phyloP scores from a whole-genome alignment of 1,140 invertebrate species.

The Nephila pilipes region DNA sequence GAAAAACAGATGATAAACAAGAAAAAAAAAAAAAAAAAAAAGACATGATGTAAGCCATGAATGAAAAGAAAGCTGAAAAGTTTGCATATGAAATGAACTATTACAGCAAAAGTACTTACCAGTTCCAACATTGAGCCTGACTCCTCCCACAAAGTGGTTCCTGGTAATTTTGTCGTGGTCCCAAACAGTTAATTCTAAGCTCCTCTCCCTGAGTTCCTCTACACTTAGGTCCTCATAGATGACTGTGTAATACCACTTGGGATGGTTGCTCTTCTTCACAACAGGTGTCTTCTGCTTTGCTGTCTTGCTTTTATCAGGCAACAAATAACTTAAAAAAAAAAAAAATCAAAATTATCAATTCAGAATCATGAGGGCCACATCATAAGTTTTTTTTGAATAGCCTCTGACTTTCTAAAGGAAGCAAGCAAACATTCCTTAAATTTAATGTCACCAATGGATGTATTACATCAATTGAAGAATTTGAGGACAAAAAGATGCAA shows the following conservation, averaged over 20 bases:
- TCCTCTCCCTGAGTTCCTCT: conserved; percentile 90
- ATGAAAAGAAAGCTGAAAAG: no score
- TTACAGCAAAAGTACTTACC: conserved; percentile 87
- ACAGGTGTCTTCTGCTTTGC: conserved; percentile 95
- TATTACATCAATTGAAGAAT: no score
- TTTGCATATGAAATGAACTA: no score
- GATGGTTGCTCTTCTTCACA: conserved; percentile 87
- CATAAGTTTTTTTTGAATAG: no score
- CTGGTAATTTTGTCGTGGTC: conserved; percentile 95
- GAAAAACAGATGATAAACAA: no score
- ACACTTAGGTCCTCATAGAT: conserved; percentile 92
- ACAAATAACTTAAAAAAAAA: conserved; percentile 87
- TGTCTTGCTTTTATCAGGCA: conserved; percentile 92
- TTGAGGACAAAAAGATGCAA: no score
- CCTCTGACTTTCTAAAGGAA: no score
- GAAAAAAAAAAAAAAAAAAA: no score
- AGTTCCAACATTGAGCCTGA: conserved; percentile 92
- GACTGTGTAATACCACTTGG: conserved; percentile 94
- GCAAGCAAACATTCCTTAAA: no score
- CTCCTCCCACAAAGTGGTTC: conserved; percentile 96
- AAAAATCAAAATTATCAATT: background rate
- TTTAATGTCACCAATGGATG: no score
- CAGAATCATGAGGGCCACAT: no score
- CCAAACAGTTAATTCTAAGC: conserved; percentile 95
- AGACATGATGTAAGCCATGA: no score